A percentile compares a stretch with the other conserved stretches of the same genome.
Evolutionary conservation across 2,113 vertebrate species (phyloP).

Genomic region (Coregonus clupeaformis): DNA sequence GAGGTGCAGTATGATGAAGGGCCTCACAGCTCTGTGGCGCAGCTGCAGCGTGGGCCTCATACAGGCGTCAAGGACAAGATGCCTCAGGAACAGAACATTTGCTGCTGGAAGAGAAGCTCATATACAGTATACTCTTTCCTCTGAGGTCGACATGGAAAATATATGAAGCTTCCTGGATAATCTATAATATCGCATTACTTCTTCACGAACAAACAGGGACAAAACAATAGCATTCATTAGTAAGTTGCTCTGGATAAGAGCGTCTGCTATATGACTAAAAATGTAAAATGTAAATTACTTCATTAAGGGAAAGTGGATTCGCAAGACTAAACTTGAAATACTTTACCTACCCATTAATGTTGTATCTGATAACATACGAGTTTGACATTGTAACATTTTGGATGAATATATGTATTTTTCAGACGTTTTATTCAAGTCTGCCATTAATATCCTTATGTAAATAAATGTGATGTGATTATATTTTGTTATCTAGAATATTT

Average conservation of each 20-base stretch:
- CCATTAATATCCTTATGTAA: not conserved
- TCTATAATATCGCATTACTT: conserved; percentile 27
- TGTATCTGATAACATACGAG: conserved; percentile 12
- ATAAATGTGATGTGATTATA: not conserved
- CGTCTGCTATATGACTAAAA: too few relatives aligned
- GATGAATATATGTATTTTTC: conserved; percentile 12
- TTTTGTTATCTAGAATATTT: not conserved
- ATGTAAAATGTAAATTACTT: too few relatives aligned
- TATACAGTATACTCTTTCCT: not conserved
- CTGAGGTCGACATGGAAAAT: not conserved
- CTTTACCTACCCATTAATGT: not conserved
- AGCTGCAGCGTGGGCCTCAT: conserved; percentile 20
- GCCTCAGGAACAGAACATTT: not conserved
- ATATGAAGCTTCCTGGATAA: not conserved
- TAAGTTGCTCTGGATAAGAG: too few relatives aligned
- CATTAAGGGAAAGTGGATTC: not conserved
- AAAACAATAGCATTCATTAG: not conserved
- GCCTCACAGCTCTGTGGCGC: conserved; percentile 4
- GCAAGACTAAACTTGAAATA: conserved; percentile 28
- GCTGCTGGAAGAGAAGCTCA: conserved; percentile 20
- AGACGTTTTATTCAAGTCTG: not conserved
- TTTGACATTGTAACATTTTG: conserved; percentile 27
- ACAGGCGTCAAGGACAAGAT: conserved; percentile 5
- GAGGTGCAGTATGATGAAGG: not conserved
- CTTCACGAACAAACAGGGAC: conserved; percentile 3